A percentile compares a stretch with the other conserved stretches of the same genome.
These are phyloP conservation scores for Aegithalos caudatus DNA, from an alignment of 2,113 vertebrate species.

Conservation along the genomic window DNA sequence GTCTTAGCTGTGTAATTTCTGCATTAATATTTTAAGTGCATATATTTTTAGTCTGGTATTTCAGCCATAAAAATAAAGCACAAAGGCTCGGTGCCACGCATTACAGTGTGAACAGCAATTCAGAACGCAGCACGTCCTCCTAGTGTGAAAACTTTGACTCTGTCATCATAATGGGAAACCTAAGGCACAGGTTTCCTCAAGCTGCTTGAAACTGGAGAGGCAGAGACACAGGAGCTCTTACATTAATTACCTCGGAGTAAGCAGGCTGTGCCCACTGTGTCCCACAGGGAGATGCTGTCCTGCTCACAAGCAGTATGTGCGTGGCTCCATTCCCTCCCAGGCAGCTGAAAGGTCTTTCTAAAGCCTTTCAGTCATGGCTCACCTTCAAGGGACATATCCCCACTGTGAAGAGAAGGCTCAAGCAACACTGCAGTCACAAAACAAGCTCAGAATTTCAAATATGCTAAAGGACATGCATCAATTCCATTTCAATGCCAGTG, in stretches of 20 bases:
- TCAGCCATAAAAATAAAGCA: background rate
- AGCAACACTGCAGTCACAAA: background rate
- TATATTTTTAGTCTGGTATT: background rate
- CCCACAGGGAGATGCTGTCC: background rate
- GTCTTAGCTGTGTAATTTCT: background rate
- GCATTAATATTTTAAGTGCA: background rate
- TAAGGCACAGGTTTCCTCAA: background rate
- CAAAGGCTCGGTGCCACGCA: fast-evolving
- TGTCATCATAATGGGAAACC: fast-evolving
- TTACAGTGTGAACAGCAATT: fast-evolving
- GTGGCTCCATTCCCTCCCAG: fast-evolving
- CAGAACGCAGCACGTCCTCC: background rate
- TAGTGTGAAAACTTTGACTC: background rate
- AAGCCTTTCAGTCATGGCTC: background rate
- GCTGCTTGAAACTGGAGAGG: background rate
- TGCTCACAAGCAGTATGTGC: fast-evolving
- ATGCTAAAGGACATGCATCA: fast-evolving
- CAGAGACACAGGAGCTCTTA: background rate
- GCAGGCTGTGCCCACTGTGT: background rate
- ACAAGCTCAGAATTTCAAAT: background rate
- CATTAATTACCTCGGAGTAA: background rate
- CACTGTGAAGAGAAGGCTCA: fast-evolving
- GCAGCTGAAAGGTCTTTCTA: background rate
- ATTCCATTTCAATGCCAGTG: background rate
- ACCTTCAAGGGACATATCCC: background rate